A percentile compares a stretch with the other conserved stretches of the same genome.
Conservation (phyloP, 2,888 invertebrate species). For the Lottia gigantea region DNA sequence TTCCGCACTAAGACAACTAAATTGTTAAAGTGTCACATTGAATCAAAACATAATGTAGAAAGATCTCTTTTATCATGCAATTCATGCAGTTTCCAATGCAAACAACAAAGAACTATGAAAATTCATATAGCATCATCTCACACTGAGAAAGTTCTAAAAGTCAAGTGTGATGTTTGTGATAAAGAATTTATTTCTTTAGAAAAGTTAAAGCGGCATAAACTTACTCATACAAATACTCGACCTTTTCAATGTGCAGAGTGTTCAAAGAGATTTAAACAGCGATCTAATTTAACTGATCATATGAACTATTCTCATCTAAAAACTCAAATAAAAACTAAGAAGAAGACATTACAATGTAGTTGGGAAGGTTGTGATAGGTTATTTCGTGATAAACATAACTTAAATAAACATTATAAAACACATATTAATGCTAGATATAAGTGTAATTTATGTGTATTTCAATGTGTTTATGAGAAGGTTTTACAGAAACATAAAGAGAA, state of each 20-base stretch:
- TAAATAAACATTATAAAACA: conserved; percentile 27
- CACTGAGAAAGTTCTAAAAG: neutral
- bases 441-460: too few relatives aligned
- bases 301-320: conserved; percentile 29
- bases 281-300: conserved; percentile 35
- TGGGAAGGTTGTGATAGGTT: conserved; percentile 30
- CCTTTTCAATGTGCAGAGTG: conserved; percentile 32
- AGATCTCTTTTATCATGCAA: conserved; percentile 24
- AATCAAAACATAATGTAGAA: conserved; percentile 23
- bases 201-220: conserved; percentile 34
- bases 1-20: conserved; percentile 16
- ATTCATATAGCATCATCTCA: conserved; percentile 25
- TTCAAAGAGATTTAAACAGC: conserved; percentile 28
- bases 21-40: conserved; percentile 24
- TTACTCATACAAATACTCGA: conserved; percentile 29
- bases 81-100: conserved; percentile 23
- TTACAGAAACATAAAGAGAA: too few relatives aligned
- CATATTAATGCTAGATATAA: neutral
- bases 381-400: conserved; percentile 35
- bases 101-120: conserved; percentile 26
- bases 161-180: conserved; percentile 29
- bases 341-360: conserved; percentile 26
- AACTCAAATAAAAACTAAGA: neutral
- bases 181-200: conserved; percentile 27
- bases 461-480: too few relatives aligned